Base-by-base conservation (phyloP, 1,140 invertebrate genomes). In the Philopotamus ludificatus region DNA sequence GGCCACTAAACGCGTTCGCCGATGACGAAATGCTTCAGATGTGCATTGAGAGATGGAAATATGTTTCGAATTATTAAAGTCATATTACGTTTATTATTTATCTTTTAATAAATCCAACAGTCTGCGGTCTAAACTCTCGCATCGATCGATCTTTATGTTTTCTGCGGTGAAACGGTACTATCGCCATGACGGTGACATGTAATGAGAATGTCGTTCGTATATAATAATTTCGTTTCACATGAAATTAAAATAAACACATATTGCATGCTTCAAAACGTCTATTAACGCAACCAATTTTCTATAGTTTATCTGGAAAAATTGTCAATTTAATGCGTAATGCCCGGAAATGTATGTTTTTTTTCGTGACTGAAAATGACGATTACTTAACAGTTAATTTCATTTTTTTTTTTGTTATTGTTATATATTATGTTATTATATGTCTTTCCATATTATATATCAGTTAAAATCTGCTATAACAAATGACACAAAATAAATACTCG, bases 171-270 rank as follows among this genome's bases (percentile, higher is more conserved):
- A n/a, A n/a, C n/a, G n/a, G n/a, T n/a, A n/a, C n/a, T n/a, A n/a
- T n/a, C n/a, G n/a, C n/a, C n/a, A n/a, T n/a, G n/a, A n/a, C n/a
- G n/a, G n/a, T n/a, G n/a, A n/a, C n/a, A n/a, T 21, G 45, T 49
- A 16, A 15, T 4, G 8, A 26, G n/a, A 26, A 57, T 28, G 25
- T 57, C n/a, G 22, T 26, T 57, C 20, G n/a, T 39, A 21, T 57
- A 21, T 49, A 49, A n/a, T n/a, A n/a, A 49, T 57, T 12, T 16
- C 25, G 18, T 57, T 57, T 57, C 53, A 21, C 53, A 57, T 26
- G 53, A 57, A 10, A 54, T 57, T 21, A 49, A 39, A 28, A 26
- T 57, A 57, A n/a, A 57, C 34, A 57, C n/a, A 57, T 34, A 26
- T 34, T 18, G 21, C 53, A 16, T 2, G 8, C 18, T 57, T 15